Conservation (phyloP, 2,797 vertebrate genomes). For the Gymnopithys bicolor region DNA sequence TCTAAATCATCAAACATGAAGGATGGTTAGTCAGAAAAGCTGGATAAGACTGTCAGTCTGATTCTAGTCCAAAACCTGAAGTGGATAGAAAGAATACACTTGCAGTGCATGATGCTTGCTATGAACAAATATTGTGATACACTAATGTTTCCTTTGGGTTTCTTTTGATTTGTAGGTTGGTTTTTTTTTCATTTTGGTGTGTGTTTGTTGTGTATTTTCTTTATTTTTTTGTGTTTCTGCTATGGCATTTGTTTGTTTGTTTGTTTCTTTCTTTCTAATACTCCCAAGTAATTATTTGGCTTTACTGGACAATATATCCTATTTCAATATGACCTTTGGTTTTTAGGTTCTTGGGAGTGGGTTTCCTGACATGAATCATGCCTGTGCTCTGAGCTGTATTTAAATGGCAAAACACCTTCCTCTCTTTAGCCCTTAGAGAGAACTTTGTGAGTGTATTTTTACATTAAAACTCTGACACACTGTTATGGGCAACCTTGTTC, state of each 20-base stretch:
- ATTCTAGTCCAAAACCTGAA: background rate
- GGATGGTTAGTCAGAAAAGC: background rate
- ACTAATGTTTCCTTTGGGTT: background rate
- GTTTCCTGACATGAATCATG: background rate
- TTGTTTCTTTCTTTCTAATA: background rate
- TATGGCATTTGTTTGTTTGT: background rate
- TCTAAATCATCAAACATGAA: background rate
- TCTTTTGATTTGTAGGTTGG: background rate
- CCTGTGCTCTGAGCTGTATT: background rate
- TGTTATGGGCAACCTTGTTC: background rate
- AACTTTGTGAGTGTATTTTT: background rate
- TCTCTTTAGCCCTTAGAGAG: background rate
- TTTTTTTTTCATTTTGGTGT: background rate
- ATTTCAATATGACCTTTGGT: background rate
- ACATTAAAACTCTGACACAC: background rate
- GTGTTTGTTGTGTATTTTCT: background rate
- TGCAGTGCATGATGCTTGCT: background rate
- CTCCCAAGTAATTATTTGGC: background rate
- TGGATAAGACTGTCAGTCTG: fast-evolving
- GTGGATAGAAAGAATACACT: background rate
- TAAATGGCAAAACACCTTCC: background rate
- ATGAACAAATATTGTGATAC: background rate
- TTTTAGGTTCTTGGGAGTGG: background rate
- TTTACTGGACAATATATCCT: background rate
- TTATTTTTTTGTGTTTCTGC: fast-evolving